Evolutionary conservation across 2,888 invertebrate species (phyloP).

Genomic region (Alentia gelatinosa): DNA sequence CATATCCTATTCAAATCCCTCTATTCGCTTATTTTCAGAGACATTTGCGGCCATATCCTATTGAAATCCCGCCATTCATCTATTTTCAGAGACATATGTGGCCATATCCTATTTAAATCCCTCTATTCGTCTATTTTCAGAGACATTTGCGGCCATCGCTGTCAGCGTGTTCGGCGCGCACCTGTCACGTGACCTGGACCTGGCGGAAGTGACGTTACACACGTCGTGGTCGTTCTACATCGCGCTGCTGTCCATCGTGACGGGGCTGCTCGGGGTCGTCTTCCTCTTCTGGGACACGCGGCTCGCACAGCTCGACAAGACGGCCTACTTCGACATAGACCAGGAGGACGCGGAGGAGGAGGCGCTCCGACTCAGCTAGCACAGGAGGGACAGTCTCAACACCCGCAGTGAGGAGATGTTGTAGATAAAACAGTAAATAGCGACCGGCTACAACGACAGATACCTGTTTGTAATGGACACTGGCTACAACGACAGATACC

Average conservation of each 20-base stretch:
- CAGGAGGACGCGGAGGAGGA: slow-evolving; percentile 49
- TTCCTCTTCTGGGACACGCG: slow-evolving; percentile 38
- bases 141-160: neutral
- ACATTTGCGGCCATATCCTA: no score
- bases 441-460: no score
- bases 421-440: no score
- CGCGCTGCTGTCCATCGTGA: neutral
- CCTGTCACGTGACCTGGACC: neutral
- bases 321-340: slow-evolving; percentile 43
- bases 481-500: no score
- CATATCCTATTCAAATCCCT: no score
- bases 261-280: neutral
- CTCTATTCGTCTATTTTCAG: neutral
- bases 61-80: no score
- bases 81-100: no score
- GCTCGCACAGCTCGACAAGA: slow-evolving; percentile 36
- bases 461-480: no score
- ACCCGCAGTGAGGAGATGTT: no score
- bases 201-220: neutral
- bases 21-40: no score
- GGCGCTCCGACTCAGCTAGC: slow-evolving; percentile 7
- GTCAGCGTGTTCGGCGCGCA: slow-evolving; percentile 12
- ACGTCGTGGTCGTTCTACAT: slow-evolving; percentile 47
- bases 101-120: no score
- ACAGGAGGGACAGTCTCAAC: neutral